These are phyloP conservation scores for Eupeodes luniger DNA, from an alignment of 2,888 invertebrate genomes.

Conservation along the genomic window DNA sequence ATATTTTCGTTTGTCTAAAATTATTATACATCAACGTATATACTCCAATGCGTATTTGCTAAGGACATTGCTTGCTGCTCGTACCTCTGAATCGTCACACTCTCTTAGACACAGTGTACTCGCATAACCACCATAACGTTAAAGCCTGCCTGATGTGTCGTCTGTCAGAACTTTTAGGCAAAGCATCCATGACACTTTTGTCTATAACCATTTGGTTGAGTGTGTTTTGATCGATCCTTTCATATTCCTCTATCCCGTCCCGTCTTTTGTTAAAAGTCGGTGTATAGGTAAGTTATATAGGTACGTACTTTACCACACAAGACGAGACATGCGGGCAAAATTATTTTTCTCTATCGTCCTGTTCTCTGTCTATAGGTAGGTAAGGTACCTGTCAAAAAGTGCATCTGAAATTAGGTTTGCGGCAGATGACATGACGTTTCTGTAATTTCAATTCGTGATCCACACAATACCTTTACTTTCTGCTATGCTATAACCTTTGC, in stretches of 20 bases:
- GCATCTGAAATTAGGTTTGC: slow-evolving; percentile 70
- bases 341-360: slow-evolving; percentile 17
- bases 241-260: background rate
- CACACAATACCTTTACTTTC: background rate
- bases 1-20: background rate
- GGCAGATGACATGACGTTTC: slow-evolving; percentile 71
- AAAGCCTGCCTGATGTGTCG: background rate
- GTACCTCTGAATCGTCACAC: background rate
- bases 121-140: background rate
- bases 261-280: slow-evolving; percentile 29
- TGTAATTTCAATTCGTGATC: slow-evolving; percentile 65
- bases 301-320: slow-evolving; percentile 37
- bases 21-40: background rate
- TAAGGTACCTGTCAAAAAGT: slow-evolving; percentile 46
- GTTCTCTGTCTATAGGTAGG: background rate
- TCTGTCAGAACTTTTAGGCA: slow-evolving; percentile 44
- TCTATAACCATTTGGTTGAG: slow-evolving; percentile 25
- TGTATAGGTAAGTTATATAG: too few species aligned
- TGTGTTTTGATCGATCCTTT: slow-evolving; percentile 58
- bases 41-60: background rate
- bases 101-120: background rate
- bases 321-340: slow-evolving; percentile 49
- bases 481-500: background rate
- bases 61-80: background rate
- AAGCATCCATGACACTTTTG: slow-evolving; percentile 60